phyloP scores from a whole-genome alignment of 2,797 vertebrate species.

The Aldrovandia affinis region DNA sequence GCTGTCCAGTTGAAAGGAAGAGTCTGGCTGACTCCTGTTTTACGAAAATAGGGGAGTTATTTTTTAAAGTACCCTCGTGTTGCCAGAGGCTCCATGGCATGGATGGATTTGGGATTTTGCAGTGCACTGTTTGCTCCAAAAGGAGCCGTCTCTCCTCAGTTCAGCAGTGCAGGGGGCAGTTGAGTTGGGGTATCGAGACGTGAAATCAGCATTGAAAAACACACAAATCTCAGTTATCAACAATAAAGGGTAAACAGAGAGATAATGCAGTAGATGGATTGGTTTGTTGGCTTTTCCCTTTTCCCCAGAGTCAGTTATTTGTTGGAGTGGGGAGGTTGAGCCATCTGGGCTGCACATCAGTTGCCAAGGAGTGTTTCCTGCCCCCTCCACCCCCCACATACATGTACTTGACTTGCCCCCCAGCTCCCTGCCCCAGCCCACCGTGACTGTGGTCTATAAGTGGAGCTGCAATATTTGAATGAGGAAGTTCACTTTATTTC shows the following conservation, averaged over 20 bases:
- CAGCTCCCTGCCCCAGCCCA: neutral
- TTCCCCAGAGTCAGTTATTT: constrained; percentile 17
- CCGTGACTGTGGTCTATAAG: neutral
- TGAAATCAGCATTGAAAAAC: constrained; percentile 38
- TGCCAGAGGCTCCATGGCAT: neutral
- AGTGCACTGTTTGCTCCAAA: no score
- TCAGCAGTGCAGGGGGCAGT: neutral
- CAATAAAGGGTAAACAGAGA: constrained; percentile 30
- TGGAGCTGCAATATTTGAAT: neutral
- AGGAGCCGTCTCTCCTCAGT: no score
- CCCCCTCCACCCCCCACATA: neutral
- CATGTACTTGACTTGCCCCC: neutral
- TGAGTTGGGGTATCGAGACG: constrained; percentile 14
- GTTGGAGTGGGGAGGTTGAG: neutral
- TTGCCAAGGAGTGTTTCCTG: constrained; percentile 6
- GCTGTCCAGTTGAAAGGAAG: neutral
- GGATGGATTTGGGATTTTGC: neutral
- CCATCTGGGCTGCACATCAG: neutral
- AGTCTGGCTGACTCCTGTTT: neutral
- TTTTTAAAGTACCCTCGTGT: neutral
- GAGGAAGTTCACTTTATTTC: neutral
- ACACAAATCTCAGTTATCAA: constrained; percentile 39
- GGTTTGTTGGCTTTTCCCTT: constrained; percentile 30
- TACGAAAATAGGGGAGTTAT: neutral
- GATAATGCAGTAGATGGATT: constrained; percentile 22